Evolutionary conservation across 1,140 invertebrate species (phyloP), one percentile per base, ranked within the genome.

Genomic region (Drosophila sp.): DNA sequence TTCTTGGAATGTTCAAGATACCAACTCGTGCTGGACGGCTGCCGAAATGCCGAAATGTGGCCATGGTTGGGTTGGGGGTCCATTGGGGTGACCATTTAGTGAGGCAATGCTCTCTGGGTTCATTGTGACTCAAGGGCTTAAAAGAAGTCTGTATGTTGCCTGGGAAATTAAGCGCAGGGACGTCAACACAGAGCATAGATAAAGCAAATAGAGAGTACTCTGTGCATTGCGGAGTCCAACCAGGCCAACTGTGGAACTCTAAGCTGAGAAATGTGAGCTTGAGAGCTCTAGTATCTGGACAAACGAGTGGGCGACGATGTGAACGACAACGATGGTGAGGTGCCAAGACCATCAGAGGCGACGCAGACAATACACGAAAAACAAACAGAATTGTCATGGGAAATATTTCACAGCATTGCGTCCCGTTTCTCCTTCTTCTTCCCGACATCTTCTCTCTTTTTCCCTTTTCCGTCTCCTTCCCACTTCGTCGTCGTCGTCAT

Each of bases 341-440:
- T 78, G 62, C 81, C 81, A 77, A 73, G 80, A 69, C 72, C 21
- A 58, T 50, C 21, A 36, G 27, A 45, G 66, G 34, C 59, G 58
- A 58, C 62, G 63, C 76, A 87, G 83, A 89, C 83, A 89, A 87
- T 82, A 62, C 83, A 87, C 83, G 83, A 89, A 87, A 87, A 87
- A 77, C 83, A 87, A 87, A 87, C 83, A 89, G 79, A 87, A 87
- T 87, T 87, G 83, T 87, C 83, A 87, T 87, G 83, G 84, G 83
- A 87, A 87, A 87, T 89, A 89, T 87, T 87, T 87, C 65, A 77
- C 38, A 64, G 76, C 75, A 57, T 62, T 75, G 64, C 51, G 27
- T 78, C 57, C 48, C 29, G 16, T 25, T 63, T 59, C 70, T 71
- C 67, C 53, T 53, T 72, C 38, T 57, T 50, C 21, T 21, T 1